These are phyloP conservation scores for Ailurus styani DNA, from an alignment of 2,113 vertebrate species.

Conservation along the genomic window DNA sequence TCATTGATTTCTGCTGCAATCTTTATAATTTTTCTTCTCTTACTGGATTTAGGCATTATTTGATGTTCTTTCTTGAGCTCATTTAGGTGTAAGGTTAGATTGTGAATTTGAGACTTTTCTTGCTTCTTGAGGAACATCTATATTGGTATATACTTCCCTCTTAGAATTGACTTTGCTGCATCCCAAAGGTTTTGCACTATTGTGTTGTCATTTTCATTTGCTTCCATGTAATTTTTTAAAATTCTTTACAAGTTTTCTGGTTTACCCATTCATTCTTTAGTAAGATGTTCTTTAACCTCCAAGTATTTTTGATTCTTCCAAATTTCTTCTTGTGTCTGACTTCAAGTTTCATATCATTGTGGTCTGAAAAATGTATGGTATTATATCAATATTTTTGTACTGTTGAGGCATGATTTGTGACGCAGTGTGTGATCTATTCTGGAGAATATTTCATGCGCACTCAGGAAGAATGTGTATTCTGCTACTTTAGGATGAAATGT, in stretches of 20 bases:
- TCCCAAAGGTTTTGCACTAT: not conserved
- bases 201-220: not conserved
- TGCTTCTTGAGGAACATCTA: not conserved
- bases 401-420: not conserved
- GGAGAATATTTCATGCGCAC: not conserved
- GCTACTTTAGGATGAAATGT: not conserved
- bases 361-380: not conserved
- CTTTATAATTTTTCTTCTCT: not conserved
- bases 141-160: not conserved
- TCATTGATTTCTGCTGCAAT: not conserved
- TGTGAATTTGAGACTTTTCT: not conserved
- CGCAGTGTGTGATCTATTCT: not conserved
- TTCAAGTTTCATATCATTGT: not conserved
- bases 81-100: not conserved
- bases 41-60: not conserved
- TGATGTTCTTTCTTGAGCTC: not conserved
- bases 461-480: not conserved
- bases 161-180: not conserved
- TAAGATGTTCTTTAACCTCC: not conserved
- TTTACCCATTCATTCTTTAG: not conserved
- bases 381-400: not conserved
- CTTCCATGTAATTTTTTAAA: not conserved
- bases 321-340: not conserved
- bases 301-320: not conserved
- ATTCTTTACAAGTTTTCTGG: not conserved